These are phyloP conservation scores for Clunio marinus DNA, from an alignment of 2,888 invertebrate species.

Conservation along the genomic window DNA sequence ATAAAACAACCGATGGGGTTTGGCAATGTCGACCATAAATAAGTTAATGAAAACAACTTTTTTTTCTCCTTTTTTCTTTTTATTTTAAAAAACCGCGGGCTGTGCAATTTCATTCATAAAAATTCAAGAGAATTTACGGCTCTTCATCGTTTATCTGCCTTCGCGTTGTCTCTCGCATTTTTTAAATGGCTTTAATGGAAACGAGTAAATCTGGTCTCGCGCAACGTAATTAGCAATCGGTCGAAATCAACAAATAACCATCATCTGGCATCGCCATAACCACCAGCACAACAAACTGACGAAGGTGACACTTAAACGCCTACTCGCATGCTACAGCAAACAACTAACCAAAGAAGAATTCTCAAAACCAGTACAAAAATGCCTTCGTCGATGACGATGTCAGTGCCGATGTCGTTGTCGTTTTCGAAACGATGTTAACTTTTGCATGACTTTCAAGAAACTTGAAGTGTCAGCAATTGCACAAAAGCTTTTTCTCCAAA, in stretches of 20 bases:
- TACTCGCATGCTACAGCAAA: slow-evolving; percentile 2
- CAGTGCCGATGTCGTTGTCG: no score
- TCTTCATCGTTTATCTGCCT: slow-evolving; percentile 3
- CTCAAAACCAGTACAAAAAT: not conserved
- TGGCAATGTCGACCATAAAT: slow-evolving; percentile 15
- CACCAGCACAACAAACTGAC: not conserved
- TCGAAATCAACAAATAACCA: slow-evolving; percentile 9
- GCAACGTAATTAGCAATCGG: slow-evolving; percentile 33
- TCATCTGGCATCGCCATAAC: slow-evolving; percentile 17
- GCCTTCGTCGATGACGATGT: not conserved
- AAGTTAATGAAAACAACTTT: slow-evolving; percentile 18
- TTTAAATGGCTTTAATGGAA: not conserved
- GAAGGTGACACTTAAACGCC: slow-evolving; percentile 26
- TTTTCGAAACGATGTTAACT: no score
- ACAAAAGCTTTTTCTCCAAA: not conserved
- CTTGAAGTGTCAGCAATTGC: not conserved
- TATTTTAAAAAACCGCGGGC: slow-evolving; percentile 12
- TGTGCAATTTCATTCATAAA: slow-evolving; percentile 37
- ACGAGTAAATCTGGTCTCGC: not conserved
- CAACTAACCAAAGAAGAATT: not conserved
- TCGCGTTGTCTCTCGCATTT: slow-evolving; percentile 10
- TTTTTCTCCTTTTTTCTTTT: not conserved
- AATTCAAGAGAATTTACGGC: slow-evolving; percentile 26
- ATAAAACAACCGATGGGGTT: slow-evolving; percentile 11
- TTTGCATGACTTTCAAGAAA: not conserved